phyloP scores from a whole-genome alignment of 2,113 vertebrate species.

The Trachemys scripta region DNA sequence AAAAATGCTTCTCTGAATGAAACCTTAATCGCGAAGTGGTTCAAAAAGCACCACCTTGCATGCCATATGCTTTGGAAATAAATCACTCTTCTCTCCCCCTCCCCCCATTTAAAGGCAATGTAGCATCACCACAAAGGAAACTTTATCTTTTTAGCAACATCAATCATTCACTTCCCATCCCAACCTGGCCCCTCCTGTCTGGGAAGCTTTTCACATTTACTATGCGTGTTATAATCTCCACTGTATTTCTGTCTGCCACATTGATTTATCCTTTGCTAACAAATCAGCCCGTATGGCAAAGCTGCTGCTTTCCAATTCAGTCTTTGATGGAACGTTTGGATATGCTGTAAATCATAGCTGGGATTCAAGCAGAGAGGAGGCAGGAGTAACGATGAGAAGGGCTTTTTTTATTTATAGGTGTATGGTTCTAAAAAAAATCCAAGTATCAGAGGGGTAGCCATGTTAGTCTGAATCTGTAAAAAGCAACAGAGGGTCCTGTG shows the following conservation, averaged over 20 bases:
- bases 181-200: not conserved
- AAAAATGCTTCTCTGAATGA: constrained; percentile 21
- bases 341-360: constrained; percentile 24
- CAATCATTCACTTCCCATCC: constrained; percentile 4
- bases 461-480: too few species aligned
- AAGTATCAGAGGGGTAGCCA: not conserved
- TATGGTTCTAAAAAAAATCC: not conserved
- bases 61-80: constrained; percentile 19
- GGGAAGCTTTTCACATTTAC: constrained; percentile 51
- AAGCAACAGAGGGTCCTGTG: too few species aligned
- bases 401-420: not conserved
- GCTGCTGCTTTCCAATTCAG: constrained; percentile 29
- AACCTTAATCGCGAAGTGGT: constrained; percentile 24
- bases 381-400: not conserved
- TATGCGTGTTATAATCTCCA: constrained; percentile 59
- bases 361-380: not conserved
- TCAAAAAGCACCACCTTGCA: constrained; percentile 29
- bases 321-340: constrained; percentile 59
- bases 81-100: not conserved
- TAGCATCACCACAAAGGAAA: constrained; percentile 51
- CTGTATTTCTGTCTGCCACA: constrained; percentile 63
- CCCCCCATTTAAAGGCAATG: constrained; percentile 39
- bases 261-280: constrained; percentile 71
- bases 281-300: constrained; percentile 61
- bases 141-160: constrained; percentile 51